Evolutionary conservation across 2,113 vertebrate species (phyloP).

Genomic region (Pelobates fuscus): DNA sequence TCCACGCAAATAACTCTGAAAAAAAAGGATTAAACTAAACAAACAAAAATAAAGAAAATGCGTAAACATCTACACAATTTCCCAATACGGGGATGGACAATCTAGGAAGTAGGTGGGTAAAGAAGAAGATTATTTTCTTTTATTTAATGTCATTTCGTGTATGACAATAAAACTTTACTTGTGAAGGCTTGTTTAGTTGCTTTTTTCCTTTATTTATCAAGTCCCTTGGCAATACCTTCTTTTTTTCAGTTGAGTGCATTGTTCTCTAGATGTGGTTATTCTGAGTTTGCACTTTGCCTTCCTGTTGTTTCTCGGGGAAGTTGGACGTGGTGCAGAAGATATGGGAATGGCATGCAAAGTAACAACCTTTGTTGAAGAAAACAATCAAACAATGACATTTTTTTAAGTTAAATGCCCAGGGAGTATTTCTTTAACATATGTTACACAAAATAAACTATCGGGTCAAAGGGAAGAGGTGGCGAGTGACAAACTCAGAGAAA

Average conservation of each 20-base stretch:
- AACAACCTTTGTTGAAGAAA: constrained; percentile 56
- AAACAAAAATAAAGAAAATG: too few species aligned
- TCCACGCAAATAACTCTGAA: too few species aligned
- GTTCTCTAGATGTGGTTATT: constrained; percentile 62
- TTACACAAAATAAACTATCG: neutral
- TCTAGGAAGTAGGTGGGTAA: neutral
- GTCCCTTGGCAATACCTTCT: constrained; percentile 45
- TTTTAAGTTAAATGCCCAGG: constrained; percentile 13
- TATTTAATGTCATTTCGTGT: neutral
- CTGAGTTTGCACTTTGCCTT: constrained; percentile 66
- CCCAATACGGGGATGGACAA: too few species aligned
- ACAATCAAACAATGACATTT: constrained; percentile 50
- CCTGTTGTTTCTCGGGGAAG: constrained; percentile 61
- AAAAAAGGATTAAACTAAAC: too few species aligned
- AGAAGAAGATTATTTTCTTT: neutral
- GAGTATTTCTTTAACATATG: constrained; percentile 44
- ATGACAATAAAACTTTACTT: constrained; percentile 56
- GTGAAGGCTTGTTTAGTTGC: constrained; percentile 51
- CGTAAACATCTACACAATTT: too few species aligned
- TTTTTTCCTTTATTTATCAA: constrained; percentile 57
- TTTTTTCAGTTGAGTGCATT: constrained; percentile 50
- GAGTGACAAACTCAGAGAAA: neutral
- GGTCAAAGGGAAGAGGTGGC: neutral
- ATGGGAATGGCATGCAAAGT: constrained; percentile 57
- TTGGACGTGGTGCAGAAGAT: constrained; percentile 55